Conservation (phyloP, 2,888 invertebrate species). For the Pristionchus fissidentatus region DNA sequence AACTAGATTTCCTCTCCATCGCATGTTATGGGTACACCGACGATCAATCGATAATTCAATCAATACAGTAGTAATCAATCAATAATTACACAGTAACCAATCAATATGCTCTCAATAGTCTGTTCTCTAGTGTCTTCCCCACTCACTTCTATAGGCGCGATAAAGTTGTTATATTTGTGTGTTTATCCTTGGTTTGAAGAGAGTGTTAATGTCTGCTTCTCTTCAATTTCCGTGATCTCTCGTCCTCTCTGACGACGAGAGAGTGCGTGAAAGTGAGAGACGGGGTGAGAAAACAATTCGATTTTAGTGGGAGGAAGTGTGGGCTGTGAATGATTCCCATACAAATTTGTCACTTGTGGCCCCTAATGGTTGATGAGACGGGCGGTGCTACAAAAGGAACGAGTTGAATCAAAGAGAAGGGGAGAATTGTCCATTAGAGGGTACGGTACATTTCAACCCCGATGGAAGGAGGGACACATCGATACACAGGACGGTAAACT, state of each 20-base stretch:
- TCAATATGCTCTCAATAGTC: neutral
- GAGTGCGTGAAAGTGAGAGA: neutral
- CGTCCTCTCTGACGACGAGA: neutral
- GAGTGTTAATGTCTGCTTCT: neutral
- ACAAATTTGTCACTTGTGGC: constrained; percentile 44
- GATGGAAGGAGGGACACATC: neutral
- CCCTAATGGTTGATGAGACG: constrained; percentile 23
- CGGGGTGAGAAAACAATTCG: neutral
- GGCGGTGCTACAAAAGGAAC: constrained; percentile 36
- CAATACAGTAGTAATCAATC: constrained; percentile 11
- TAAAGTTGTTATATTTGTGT: constrained; percentile 39
- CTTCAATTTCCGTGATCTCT: constrained; percentile 1
- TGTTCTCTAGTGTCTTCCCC: neutral
- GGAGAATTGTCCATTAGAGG: neutral
- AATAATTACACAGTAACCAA: neutral
- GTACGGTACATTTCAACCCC: neutral
- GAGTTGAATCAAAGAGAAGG: constrained; percentile 32
- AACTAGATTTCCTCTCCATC: constrained; percentile 22
- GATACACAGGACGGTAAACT: too few relatives aligned
- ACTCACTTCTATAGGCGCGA: constrained; percentile 15
- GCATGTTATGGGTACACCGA: neutral
- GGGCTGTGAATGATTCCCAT: constrained; percentile 36
- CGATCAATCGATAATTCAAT: constrained; percentile 1
- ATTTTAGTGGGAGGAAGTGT: neutral
- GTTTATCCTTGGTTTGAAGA: constrained; percentile 6